phyloP scores from a whole-genome alignment of 2,797 vertebrate species.

The Tadarida brasiliensis region DNA sequence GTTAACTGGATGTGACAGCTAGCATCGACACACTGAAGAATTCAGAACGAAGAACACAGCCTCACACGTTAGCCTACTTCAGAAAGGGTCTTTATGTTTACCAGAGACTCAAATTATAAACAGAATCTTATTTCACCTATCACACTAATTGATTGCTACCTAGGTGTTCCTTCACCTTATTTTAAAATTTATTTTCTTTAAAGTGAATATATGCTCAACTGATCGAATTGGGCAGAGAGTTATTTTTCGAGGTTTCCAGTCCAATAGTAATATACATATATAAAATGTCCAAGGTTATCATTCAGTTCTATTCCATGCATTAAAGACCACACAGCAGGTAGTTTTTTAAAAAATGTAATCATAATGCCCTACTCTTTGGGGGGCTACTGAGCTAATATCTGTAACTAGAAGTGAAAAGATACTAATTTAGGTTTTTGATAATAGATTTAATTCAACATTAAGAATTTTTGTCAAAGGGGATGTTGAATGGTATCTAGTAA shows the following conservation, averaged over 20 bases:
- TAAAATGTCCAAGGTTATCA: not conserved
- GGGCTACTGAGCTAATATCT: not conserved
- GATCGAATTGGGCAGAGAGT: not conserved
- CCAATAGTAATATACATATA: not conserved
- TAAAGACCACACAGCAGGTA: slow-evolving; percentile 50
- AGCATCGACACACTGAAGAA: slow-evolving; percentile 41
- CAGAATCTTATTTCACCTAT: slow-evolving; percentile 70
- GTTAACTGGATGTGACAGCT: slow-evolving; percentile 17
- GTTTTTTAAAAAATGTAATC: slow-evolving; percentile 45
- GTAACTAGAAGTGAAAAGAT: not conserved
- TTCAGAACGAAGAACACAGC: slow-evolving; percentile 54
- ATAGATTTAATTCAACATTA: not conserved
- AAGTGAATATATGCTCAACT: not conserved
- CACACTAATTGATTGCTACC: slow-evolving; percentile 58
- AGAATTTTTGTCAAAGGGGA: not conserved
- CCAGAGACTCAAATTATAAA: slow-evolving; percentile 76
- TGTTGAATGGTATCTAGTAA: not conserved
- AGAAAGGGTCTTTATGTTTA: slow-evolving; percentile 62
- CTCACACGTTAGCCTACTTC: slow-evolving; percentile 44
- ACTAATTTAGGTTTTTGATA: not conserved
- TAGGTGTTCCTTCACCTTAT: not conserved
- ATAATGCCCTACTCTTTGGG: not conserved
- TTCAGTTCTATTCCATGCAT: slow-evolving; percentile 8
- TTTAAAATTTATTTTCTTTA: not conserved
- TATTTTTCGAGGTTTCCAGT: not conserved